A percentile compares a stretch with the other conserved stretches of the same genome.
These are phyloP conservation scores for Ophioninae sp. DNA, from an alignment of 2,888 invertebrate genomes.

Conservation along the genomic window DNA sequence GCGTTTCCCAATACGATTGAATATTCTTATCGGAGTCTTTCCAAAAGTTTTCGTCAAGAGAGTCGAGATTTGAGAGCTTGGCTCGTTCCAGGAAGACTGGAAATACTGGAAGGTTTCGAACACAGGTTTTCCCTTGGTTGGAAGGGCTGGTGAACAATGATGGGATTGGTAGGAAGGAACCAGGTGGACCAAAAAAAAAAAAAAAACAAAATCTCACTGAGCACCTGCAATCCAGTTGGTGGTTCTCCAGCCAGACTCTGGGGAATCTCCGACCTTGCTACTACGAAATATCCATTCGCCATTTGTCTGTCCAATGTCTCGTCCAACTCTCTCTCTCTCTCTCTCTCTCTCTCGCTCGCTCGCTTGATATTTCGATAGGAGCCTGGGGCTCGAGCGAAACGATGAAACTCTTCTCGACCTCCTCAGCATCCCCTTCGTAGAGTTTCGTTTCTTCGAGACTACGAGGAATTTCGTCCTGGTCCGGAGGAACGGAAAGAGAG, in stretches of 20 bases:
- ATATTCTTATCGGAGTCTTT: background rate
- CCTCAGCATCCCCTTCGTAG: conserved; percentile 52
- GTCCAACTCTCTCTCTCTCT: conserved; percentile 41
- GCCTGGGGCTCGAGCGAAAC: conserved; percentile 19
- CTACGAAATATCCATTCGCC: conserved; percentile 61
- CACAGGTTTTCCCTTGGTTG: background rate
- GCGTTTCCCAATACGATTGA: background rate
- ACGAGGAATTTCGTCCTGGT: conserved; percentile 62
- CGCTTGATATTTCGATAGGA: conserved; percentile 44
- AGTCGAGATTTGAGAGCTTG: background rate
- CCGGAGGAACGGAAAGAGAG: conserved; percentile 26
- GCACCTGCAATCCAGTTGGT: conserved; percentile 50
- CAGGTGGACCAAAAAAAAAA: background rate
- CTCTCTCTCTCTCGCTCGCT: background rate
- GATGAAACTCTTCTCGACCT: conserved; percentile 48
- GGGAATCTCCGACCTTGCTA: conserved; percentile 43
- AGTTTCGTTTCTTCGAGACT: conserved; percentile 59
- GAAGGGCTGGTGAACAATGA: conserved; percentile 1
- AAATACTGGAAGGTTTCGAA: background rate
- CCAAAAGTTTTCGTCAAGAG: background rate
- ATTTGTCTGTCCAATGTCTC: conserved; percentile 57
- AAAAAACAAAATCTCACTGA: background rate
- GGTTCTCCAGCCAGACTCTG: conserved; percentile 22
- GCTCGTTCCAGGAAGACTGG: background rate
- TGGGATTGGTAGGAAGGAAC: background rate